These are phyloP conservation scores for Meles meles DNA, from an alignment of 2,113 vertebrate genomes.

Conservation along the genomic window DNA sequence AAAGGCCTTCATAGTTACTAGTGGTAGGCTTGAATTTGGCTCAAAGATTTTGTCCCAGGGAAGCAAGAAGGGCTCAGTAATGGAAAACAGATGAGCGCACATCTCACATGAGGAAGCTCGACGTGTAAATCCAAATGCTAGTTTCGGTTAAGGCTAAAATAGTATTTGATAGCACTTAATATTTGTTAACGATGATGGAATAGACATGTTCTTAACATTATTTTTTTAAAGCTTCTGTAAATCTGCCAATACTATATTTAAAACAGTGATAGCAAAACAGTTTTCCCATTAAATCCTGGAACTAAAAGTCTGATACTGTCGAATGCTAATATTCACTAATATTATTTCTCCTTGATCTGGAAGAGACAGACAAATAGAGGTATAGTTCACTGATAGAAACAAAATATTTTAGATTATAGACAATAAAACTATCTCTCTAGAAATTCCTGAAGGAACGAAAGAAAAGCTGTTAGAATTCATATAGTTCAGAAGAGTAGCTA, in stretches of 20 bases:
- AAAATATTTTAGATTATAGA: constrained; percentile 2
- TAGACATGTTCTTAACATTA: not conserved
- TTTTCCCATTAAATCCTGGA: not conserved
- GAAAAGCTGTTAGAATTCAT: not conserved
- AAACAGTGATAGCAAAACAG: not conserved
- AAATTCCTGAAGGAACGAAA: not conserved
- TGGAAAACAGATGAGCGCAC: not conserved
- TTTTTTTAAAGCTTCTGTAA: not conserved
- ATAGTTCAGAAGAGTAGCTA: not conserved
- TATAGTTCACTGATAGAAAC: not conserved
- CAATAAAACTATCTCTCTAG: not conserved
- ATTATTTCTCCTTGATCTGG: not conserved
- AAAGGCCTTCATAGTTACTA: not conserved
- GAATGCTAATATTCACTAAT: not conserved
- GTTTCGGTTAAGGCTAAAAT: not conserved
- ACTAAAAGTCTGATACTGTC: not conserved
- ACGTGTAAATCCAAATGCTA: not conserved
- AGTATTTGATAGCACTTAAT: not conserved
- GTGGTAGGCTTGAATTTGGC: not conserved
- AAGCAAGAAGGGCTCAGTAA: not conserved
- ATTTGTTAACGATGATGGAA: not conserved
- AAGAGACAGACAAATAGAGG: not conserved
- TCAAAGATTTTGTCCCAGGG: not conserved
- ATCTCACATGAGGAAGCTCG: not conserved
- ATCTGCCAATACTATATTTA: not conserved